Evolutionary conservation across 2,888 invertebrate genomes (phyloP), one percentile per base, ranked within the genome.

Genomic region (Phragmatobia fuliginosa): DNA sequence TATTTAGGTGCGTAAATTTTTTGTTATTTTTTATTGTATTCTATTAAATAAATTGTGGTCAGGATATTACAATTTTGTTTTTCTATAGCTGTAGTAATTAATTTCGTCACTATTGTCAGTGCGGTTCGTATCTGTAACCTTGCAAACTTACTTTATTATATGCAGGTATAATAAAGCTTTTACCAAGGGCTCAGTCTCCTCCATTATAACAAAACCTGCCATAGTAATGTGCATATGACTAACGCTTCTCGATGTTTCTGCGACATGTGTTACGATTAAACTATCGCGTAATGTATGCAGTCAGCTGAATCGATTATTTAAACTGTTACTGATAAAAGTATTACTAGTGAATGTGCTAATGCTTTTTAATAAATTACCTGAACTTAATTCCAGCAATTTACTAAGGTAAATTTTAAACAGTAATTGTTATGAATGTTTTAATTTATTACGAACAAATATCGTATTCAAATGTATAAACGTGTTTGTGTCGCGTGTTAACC

Each of bases 401-500:
- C 28, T 28, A 28, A 1, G 25, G 14, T 28, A 5, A 11, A 52
- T 11, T 52, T 25, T 52, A 28, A 59, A 10, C 7, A 67, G n/a
- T 45, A 56, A 63, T 66, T 67, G 67, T 49, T 49, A n/a, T 63
- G 32, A 66, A 76, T 52, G 72, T 65, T 28, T 58, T 76, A 79
- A 81, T 80, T 79, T 72, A 81, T 71, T 70, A 62, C 74, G 49
- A 58, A 67, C 38, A 74, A 74, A 72, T 79, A 66, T 78, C 58
- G 21, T 58, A 65, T 73, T 75, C 62, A 77, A 79, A 76, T 79
- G 78, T 76, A 72, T 73, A 72, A 79, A 72, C 70, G 65, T 74
- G 80, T 76, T 63, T 71, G 71, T 66, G 66, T 85, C 80, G 87
- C 87, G 87, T 87, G 87, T 84, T 86, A 85, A 83, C 86, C 84